Base-by-base conservation (phyloP, 2,888 invertebrate species). In the Tetrapedia diversipes region DNA sequence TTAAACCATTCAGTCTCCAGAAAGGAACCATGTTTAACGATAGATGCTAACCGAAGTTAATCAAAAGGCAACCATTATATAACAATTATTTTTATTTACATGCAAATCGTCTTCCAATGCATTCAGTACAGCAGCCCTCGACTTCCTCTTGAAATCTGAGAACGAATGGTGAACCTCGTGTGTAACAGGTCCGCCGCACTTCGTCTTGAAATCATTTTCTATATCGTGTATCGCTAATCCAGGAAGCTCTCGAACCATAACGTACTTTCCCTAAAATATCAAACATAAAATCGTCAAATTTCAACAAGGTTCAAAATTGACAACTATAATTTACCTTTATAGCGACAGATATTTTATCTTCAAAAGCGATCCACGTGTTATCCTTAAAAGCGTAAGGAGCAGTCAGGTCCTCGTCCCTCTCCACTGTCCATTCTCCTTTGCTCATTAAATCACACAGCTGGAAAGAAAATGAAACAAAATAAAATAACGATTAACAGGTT, bases 381-480 rank as follows among this genome's bases (percentile, higher is more conserved):
- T 95, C 93, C 88, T 94, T 95, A 90, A 95, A 96, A 86, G 96
- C 95, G 87, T 96, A 96, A 82, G 96, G 95, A 72, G 95, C 96
- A 0, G 96, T 95, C 77, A 96, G 92, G 91, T 96, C 96, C 88
- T 96, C 95, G 83, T 96, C 96, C 69, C 96, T 93, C 88, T 96
- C 96, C 76, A 96, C 89, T 0, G 95, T 96, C 96, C 96, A 96
- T 81, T 94, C 94, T 37, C 93, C 94, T 65, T 93, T 92, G 75
- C 89, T 91, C 89, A 96, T 86, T 7, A 77, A 61, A n/a, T 89
- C 83, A 68, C 91, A 91, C 10, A 91, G 78, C 90, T 90, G 34
- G 19, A 67, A 67, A 27, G 43, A 32, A 43, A 56, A 37, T 56
- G 22, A 39, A 19, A 10, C 43, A 29, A 19, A 39, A 27, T n/a